Evolutionary conservation across 2,888 invertebrate species (phyloP).

Genomic region (Microctonus aethiopoides): DNA sequence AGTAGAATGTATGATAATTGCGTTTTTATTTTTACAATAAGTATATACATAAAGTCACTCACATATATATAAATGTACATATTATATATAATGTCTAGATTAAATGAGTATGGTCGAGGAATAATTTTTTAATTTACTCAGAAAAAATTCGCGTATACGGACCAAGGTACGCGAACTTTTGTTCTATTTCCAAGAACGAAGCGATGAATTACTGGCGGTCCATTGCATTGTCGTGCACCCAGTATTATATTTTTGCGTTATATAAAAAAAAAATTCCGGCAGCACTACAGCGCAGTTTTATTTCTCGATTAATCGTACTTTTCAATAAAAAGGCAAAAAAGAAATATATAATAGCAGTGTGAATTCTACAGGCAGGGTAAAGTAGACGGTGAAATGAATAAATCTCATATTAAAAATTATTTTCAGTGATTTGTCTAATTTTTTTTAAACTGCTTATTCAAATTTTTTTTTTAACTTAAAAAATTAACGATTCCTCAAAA

Average conservation of each 20-base stretch:
- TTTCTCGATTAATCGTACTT: not conserved
- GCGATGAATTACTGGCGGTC: slow-evolving; percentile 24
- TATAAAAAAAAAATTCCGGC: not conserved
- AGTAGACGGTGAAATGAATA: not conserved
- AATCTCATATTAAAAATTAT: not conserved
- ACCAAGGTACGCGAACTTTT: slow-evolving; percentile 27
- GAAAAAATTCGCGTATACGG: slow-evolving; percentile 17
- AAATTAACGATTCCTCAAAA: not conserved
- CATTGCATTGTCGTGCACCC: slow-evolving; percentile 20
- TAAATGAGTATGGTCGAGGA: slow-evolving; percentile 33
- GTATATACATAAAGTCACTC: slow-evolving; percentile 9
- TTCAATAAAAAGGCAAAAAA: not conserved
- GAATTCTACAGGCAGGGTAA: not conserved
- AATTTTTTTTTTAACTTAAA: not conserved
- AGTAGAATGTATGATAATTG: slow-evolving; percentile 16
- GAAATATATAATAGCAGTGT: not conserved
- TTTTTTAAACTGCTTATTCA: not conserved
- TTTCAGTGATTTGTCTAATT: not conserved
- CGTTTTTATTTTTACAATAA: not conserved
- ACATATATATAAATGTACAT: slow-evolving; percentile 23
- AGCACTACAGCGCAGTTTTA: not conserved
- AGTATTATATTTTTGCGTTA: not conserved
- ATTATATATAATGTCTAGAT: slow-evolving; percentile 29
- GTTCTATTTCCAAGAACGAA: slow-evolving; percentile 26
- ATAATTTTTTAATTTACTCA: not conserved